phyloP scores from a whole-genome alignment of 2,113 vertebrate species.

The Cacatua alba region DNA sequence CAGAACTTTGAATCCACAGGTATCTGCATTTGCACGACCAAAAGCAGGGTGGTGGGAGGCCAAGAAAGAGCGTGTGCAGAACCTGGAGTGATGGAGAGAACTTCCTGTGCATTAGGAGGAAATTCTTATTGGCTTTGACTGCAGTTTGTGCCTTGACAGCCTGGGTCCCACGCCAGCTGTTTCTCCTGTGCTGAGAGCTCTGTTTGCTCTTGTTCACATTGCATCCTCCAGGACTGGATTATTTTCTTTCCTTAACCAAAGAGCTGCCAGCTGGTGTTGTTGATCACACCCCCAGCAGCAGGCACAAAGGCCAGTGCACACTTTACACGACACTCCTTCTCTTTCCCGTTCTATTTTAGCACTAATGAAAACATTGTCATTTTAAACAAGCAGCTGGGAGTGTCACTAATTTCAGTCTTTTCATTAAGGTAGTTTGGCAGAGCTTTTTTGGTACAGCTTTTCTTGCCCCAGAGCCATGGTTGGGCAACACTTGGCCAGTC shows the following conservation, averaged over 20 bases:
- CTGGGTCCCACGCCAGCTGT: conserved; percentile 51
- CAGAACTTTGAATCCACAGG: not conserved
- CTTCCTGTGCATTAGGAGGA: conserved; percentile 43
- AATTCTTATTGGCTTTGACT: conserved; percentile 50
- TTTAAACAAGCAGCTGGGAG: conserved; percentile 64
- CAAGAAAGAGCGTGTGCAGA: not conserved
- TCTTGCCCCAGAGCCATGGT: not conserved
- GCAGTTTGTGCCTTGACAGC: conserved; percentile 42
- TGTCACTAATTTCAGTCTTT: conserved; percentile 38
- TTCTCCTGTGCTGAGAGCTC: conserved; percentile 53
- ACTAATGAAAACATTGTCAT: conserved; percentile 66
- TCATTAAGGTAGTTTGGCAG: conserved; percentile 42
- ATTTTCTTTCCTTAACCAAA: conserved; percentile 61
- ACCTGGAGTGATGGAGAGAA: not conserved
- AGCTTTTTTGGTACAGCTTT: not conserved
- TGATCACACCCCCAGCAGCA: conserved; percentile 60
- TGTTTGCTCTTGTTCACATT: conserved; percentile 34
- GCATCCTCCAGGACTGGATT: conserved; percentile 50
- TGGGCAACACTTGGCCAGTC: not conserved
- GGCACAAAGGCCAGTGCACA: conserved; percentile 61
- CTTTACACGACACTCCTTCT: conserved; percentile 70
- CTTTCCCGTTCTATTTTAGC: conserved; percentile 46
- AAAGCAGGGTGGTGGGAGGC: not conserved
- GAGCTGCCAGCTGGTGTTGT: conserved; percentile 73
- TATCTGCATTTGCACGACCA: not conserved